A percentile compares a stretch with the other conserved stretches of the same genome.
Conservation (phyloP, 2,888 invertebrate species). For the Mimas tiliae region DNA sequence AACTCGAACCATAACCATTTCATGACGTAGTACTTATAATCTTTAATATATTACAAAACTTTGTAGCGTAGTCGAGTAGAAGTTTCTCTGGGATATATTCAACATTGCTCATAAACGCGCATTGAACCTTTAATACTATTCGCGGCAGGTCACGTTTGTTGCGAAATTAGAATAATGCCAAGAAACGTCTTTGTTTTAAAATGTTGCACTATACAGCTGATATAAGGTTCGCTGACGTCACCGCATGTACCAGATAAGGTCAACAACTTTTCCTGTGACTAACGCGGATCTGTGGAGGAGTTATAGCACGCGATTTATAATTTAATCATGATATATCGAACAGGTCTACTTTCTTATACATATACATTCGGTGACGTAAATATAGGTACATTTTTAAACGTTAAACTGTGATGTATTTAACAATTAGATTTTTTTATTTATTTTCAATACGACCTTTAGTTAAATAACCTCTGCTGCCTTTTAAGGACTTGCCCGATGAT, state of each 20-base stretch:
- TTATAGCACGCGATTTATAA: slow-evolving; percentile 37
- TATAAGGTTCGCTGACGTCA: slow-evolving; percentile 38
- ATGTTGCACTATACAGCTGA: slow-evolving; percentile 7
- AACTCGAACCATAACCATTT: slow-evolving; percentile 25
- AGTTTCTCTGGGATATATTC: slow-evolving; percentile 36
- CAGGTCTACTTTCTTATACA: slow-evolving; percentile 2
- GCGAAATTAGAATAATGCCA: slow-evolving; percentile 16
- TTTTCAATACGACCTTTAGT: not conserved
- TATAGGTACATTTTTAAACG: not conserved
- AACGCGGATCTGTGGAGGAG: slow-evolving; percentile 37
- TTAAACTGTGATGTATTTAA: not conserved
- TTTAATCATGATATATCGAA: slow-evolving; percentile 35
- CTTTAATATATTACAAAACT: slow-evolving; percentile 41
- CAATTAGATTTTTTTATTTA: not conserved
- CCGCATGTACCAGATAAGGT: slow-evolving; percentile 43
- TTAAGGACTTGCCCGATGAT: not conserved
- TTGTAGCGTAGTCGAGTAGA: slow-evolving; percentile 31
- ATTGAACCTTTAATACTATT: slow-evolving; percentile 43
- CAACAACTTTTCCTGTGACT: slow-evolving; percentile 47
- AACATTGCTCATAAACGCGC: slow-evolving; percentile 38
- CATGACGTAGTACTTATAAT: slow-evolving; percentile 28
- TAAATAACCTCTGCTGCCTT: not conserved
- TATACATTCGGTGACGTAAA: not conserved
- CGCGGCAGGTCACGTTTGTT: slow-evolving; percentile 39
- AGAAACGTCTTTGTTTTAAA: slow-evolving; percentile 23